A percentile compares a stretch with the other conserved stretches of the same genome.
phyloP scores from a whole-genome alignment of 2,113 vertebrate species.

The Spheniscus mendiculus region DNA sequence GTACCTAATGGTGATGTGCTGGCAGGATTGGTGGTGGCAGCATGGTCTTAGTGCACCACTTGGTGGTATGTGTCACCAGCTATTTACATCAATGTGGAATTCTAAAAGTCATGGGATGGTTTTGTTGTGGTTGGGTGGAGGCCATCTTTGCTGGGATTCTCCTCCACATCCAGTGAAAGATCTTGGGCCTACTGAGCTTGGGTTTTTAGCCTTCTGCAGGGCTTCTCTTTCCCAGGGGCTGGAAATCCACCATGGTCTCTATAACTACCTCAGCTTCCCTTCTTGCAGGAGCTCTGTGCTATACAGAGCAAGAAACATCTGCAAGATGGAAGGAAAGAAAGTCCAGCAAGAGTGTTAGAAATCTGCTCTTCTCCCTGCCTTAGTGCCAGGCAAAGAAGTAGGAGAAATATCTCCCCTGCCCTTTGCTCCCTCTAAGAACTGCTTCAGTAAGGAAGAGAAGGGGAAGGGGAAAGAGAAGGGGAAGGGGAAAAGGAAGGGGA shows the following conservation, averaged over 20 bases:
- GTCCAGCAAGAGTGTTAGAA: background rate
- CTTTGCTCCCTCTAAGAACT: background rate
- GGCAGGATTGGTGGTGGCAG: background rate
- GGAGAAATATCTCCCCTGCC: background rate
- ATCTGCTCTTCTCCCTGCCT: background rate
- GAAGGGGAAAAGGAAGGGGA: background rate
- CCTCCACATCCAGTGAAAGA: background rate
- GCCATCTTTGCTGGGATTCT: background rate
- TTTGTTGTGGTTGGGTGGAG: background rate
- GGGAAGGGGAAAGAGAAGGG: no score
- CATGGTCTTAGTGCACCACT: fast-evolving
- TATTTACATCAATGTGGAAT: background rate
- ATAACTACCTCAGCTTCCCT: background rate
- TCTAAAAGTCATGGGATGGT: background rate
- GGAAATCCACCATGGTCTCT: background rate
- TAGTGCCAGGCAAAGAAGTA: background rate
- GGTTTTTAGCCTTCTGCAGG: background rate
- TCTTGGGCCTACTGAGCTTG: background rate
- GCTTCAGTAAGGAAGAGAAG: background rate
- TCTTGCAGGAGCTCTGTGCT: background rate
- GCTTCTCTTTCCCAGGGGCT: background rate
- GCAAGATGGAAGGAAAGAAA: background rate
- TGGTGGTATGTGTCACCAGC: background rate
- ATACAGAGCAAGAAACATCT: background rate
- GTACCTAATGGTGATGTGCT: background rate